Percentiles rank a stretch among this genome's conserved stretches.
Evolutionary conservation across 2,113 vertebrate species (phyloP).

Genomic region (Paedocypris sp.): DNA sequence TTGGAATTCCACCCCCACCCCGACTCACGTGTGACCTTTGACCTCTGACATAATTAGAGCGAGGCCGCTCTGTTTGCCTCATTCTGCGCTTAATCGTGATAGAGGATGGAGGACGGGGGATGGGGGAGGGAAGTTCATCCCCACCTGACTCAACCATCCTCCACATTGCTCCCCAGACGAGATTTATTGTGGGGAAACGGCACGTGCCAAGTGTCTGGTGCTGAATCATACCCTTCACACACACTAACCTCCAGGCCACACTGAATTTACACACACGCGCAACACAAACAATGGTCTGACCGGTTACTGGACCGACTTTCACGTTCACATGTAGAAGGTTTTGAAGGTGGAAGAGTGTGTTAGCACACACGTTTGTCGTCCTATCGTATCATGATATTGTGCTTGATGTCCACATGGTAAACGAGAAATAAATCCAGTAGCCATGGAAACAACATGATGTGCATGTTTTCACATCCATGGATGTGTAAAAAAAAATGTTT

Average conservation of each 20-base stretch:
- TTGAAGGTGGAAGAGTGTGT: background rate
- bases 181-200: slow-evolving; percentile 26
- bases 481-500: too few species aligned
- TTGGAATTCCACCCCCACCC: slow-evolving; percentile 15
- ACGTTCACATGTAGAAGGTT: too few species aligned
- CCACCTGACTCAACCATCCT: slow-evolving; percentile 33
- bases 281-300: slow-evolving; percentile 15
- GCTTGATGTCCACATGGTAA: slow-evolving; percentile 39
- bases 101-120: background rate
- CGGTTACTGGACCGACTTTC: too few species aligned
- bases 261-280: slow-evolving; percentile 26
- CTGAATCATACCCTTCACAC: slow-evolving; percentile 35
- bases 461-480: background rate
- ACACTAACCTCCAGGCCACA: slow-evolving; percentile 27
- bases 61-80: slow-evolving; percentile 9
- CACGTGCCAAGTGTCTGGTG: slow-evolving; percentile 38
- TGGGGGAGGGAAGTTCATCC: slow-evolving; percentile 7
- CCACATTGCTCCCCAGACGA: slow-evolving; percentile 21
- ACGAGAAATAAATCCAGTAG: slow-evolving; percentile 55
- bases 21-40: slow-evolving; percentile 32
- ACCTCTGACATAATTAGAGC: slow-evolving; percentile 12
- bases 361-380: background rate
- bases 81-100: slow-evolving; percentile 4
- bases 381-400: slow-evolving; percentile 44
- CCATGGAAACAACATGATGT: slow-evolving; percentile 63